These are phyloP conservation scores for Sycophaga agraensis DNA, from an alignment of 1,140 invertebrate genomes.

Conservation along the genomic window DNA sequence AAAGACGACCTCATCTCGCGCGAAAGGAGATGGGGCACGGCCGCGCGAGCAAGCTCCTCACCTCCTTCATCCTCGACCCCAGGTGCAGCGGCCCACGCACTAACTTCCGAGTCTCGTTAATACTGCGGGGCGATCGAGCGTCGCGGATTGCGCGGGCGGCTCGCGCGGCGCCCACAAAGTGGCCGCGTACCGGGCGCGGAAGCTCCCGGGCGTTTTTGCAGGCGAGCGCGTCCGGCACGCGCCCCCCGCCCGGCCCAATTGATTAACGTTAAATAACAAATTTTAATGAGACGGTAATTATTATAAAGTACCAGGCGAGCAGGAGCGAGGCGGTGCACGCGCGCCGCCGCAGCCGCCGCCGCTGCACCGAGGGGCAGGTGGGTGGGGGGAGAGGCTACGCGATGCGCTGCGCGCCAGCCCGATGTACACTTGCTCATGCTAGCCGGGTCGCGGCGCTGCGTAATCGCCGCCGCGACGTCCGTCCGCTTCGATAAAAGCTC, in stretches of 20 bases:
- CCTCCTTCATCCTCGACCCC: too few relatives aligned
- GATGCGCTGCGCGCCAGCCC: constrained; percentile 29
- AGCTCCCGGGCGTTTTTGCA: constrained; percentile 28
- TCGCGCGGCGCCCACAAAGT: not conserved
- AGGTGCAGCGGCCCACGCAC: too few relatives aligned
- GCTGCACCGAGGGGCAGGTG: not conserved
- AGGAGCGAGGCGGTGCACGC: constrained; percentile 37
- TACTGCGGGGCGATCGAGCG: not conserved
- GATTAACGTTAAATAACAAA: constrained; percentile 57
- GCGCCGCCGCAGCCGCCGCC: constrained; percentile 31
- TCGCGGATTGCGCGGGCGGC: not conserved
- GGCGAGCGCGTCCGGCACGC: not conserved
- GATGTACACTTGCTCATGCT: constrained; percentile 41
- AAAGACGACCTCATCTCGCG: too few relatives aligned
- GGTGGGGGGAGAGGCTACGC: constrained; percentile 22
- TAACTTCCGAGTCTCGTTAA: too few relatives aligned
- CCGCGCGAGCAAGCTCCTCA: too few relatives aligned
- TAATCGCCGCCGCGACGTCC: constrained; percentile 41
- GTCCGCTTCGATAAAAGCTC: too few relatives aligned
- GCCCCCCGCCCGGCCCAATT: too few relatives aligned
- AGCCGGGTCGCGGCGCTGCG: constrained; percentile 49
- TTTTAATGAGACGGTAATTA: constrained; percentile 57
- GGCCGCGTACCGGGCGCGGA: too few relatives aligned
- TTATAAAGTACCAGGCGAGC: constrained; percentile 55
- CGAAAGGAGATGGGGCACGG: too few relatives aligned